Evolutionary conservation across 2,113 vertebrate species (phyloP).

Genomic region (Alligator mississippiensis): DNA sequence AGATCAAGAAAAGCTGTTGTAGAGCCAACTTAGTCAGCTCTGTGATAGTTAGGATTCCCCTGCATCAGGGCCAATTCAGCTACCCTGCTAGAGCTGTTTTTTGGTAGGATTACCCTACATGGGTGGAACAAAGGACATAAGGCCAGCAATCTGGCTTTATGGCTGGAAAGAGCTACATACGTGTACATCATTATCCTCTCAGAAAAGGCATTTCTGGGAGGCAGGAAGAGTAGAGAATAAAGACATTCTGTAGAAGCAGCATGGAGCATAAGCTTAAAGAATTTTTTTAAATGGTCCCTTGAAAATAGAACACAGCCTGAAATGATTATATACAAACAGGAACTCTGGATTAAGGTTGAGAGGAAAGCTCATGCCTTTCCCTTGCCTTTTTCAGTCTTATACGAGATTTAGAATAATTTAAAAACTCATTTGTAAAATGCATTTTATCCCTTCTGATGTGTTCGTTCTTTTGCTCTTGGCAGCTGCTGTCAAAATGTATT

Average conservation of each 20-base stretch:
- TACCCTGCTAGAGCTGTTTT: background rate
- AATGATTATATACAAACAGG: no score
- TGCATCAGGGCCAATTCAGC: background rate
- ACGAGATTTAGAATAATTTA: background rate
- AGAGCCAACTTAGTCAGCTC: background rate
- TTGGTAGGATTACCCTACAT: background rate
- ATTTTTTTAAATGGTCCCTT: background rate
- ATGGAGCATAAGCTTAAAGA: background rate
- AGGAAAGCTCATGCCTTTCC: background rate
- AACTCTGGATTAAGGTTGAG: background rate
- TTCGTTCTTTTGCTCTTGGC: background rate
- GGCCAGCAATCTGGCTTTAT: background rate
- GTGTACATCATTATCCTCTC: background rate
- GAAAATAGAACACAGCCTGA: background rate
- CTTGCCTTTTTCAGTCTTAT: background rate
- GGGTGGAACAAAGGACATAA: background rate
- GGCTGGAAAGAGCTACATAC: background rate
- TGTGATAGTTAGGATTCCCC: background rate
- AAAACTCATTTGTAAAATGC: background rate
- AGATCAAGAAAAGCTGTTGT: background rate
- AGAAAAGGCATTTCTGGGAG: background rate
- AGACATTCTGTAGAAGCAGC: background rate
- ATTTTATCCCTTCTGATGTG: background rate
- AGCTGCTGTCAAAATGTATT: background rate
- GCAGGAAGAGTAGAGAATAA: background rate